Conservation (phyloP, 2,888 invertebrate species). For the Campoplex nolae region DNA sequence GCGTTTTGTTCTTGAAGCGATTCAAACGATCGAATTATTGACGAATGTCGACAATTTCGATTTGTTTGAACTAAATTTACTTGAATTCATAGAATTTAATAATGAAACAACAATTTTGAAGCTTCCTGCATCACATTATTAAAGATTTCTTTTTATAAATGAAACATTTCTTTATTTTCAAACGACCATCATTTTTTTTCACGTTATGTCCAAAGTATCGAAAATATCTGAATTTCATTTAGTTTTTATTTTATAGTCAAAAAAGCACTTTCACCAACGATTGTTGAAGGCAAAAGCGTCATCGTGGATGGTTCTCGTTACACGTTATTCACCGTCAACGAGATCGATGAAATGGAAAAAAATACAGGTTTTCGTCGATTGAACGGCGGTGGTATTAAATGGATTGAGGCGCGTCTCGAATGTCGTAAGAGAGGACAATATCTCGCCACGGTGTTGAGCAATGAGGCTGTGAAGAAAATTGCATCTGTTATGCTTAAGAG, state of each 20-base stretch:
- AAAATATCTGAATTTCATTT: neutral
- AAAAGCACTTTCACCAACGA: constrained; percentile 40
- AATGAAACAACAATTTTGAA: neutral
- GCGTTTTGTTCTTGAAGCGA: neutral
- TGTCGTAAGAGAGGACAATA: constrained; percentile 70
- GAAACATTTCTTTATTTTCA: neutral
- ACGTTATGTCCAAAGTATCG: neutral
- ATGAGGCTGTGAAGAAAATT: constrained; percentile 67
- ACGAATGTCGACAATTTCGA: neutral
- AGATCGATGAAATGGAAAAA: constrained; percentile 39
- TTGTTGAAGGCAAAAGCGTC: constrained; percentile 54
- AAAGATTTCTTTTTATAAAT: too few relatives aligned
- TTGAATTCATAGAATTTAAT: too few relatives aligned
- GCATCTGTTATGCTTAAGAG: constrained; percentile 70
- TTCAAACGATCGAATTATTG: too few relatives aligned
- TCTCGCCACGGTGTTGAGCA: constrained; percentile 67
- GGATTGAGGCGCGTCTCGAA: constrained; percentile 68
- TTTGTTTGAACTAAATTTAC: neutral
- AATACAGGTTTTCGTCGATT: constrained; percentile 62
- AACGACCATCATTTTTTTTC: neutral
- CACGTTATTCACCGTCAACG: constrained; percentile 67
- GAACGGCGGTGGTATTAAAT: constrained; percentile 70
- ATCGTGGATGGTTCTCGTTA: constrained; percentile 66
- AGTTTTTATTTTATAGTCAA: neutral
- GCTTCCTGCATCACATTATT: too few relatives aligned